A percentile compares a stretch with the other conserved stretches of the same genome.
Evolutionary conservation across 92 coral and sea anemone species (phyloP).

Genomic region (Isaurus tuberculatus): DNA sequence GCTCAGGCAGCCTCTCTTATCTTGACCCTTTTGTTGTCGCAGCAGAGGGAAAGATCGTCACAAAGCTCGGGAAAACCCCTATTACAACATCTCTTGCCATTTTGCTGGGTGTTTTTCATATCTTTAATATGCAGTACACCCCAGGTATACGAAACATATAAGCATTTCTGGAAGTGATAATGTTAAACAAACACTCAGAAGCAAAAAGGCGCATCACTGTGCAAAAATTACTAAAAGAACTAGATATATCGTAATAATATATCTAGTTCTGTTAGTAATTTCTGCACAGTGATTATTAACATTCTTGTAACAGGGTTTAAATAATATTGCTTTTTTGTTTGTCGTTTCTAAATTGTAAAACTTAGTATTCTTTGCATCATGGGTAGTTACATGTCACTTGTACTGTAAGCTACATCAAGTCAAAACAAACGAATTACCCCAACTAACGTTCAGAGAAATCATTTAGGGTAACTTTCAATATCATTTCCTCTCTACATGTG

Average conservation of each 20-base stretch:
- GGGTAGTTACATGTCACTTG: constrained; percentile 9
- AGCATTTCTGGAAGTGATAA: constrained; percentile 24
- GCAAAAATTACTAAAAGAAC: neutral
- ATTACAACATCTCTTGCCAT: constrained; percentile 4
- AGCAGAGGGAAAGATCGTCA: constrained; percentile 45
- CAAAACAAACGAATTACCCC: neutral
- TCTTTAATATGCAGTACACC: constrained; percentile 35
- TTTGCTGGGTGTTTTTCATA: constrained; percentile 30
- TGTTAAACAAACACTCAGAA: neutral
- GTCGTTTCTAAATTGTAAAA: neutral
- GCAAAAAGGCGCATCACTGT: constrained; percentile 23
- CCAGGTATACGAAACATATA: constrained; percentile 21
- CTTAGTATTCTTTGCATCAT: constrained; percentile 6
- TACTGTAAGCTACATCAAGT: neutral
- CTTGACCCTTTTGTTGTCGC: constrained; percentile 51
- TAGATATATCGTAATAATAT: neutral
- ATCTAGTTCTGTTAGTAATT: no score
- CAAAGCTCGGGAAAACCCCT: neutral
- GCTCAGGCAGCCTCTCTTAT: neutral
- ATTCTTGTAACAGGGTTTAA: neutral
- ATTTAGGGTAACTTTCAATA: neutral
- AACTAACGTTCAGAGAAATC: neutral
- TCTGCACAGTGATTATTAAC: constrained; percentile 12
- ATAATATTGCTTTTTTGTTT: neutral
- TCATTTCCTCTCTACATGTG: constrained; percentile 12